A percentile compares a stretch with the other conserved stretches of the same genome.
phyloP scores from a whole-genome alignment of 2,797 vertebrate species.

The Rhabdomys pumilio region DNA sequence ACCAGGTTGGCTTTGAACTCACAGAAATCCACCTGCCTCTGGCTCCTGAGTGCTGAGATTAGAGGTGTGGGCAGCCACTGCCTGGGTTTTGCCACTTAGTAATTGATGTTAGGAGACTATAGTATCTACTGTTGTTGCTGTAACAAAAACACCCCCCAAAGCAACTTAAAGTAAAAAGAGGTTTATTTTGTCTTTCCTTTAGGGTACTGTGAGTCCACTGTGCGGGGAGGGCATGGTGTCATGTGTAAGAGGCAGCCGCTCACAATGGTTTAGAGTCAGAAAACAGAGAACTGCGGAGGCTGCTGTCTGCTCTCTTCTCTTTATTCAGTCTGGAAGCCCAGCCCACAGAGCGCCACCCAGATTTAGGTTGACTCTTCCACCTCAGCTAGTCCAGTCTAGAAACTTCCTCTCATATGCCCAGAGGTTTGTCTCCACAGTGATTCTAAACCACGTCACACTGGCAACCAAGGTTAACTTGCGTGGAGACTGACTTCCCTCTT shows the following conservation, averaged over 20 bases:
- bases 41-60: neutral
- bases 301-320: neutral
- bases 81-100: neutral
- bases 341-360: neutral
- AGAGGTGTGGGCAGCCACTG: neutral
- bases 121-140: neutral
- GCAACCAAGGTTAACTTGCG: neutral
- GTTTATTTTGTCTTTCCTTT: neutral
- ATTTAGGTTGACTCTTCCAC: neutral
- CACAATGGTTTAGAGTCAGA: neutral
- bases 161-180: neutral
- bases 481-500: neutral
- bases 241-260: neutral
- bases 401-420: neutral
- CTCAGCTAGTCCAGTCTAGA: neutral
- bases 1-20: neutral
- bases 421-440: neutral
- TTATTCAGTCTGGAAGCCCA: neutral
- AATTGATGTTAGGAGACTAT: neutral
- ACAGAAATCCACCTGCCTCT: neutral
- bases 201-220: too few species aligned
- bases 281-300: neutral
- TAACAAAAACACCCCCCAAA: neutral
- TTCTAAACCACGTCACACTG: neutral
- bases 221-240: neutral